Evolutionary conservation across 2,113 vertebrate species (phyloP), one percentile per base, ranked within the genome.

Genomic region (Gavialis gangeticus): DNA sequence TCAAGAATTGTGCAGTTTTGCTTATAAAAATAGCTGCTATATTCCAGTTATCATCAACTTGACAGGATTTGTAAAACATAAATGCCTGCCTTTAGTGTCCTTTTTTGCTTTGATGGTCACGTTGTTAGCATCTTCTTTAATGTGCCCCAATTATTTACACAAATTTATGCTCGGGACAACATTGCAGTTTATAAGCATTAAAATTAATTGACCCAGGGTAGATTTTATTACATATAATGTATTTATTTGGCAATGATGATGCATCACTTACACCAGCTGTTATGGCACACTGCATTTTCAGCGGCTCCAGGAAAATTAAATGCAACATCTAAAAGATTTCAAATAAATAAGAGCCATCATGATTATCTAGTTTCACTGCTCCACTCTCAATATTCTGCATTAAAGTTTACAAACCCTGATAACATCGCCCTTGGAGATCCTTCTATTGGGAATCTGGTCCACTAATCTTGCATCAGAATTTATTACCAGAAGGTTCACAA

Each of bases 121-220:
- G 76, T 84, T 69, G 78, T 91, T 84, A 93, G 81, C 84, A 96
- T 91, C 92, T 75, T 87, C 90, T 64, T 92, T 89, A 95, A 89
- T 27, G 75, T 96, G 85, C 17, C 82, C 92, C 91, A 59, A 37
- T 19, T 84, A 27, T 91, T 90, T 81, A 54, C 77, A 59, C n/a
- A 13, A 75, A 62, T 16, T 18, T 34, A 60, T 59, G 37, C 85
- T 14, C 76, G 85, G 92, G 96, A 67, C 87, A 82, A 57, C 78
- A 57, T 34, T 79, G 21, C 3, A 19, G 78, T 92, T 96, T 92
- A 97, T 85, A 96, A 97, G 95, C 82, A 93, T 76, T 88, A 69
- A 93, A 96, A 96, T 97, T 97, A 97, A 97, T 95, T 95, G 90
- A 85, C 59, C 54, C 71, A 13, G 57, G 76, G 27, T 95, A 95